Evolutionary conservation across 1,140 invertebrate genomes (phyloP), one percentile per base, ranked within the genome.

Genomic region (Ctenoplectra terminalis): DNA sequence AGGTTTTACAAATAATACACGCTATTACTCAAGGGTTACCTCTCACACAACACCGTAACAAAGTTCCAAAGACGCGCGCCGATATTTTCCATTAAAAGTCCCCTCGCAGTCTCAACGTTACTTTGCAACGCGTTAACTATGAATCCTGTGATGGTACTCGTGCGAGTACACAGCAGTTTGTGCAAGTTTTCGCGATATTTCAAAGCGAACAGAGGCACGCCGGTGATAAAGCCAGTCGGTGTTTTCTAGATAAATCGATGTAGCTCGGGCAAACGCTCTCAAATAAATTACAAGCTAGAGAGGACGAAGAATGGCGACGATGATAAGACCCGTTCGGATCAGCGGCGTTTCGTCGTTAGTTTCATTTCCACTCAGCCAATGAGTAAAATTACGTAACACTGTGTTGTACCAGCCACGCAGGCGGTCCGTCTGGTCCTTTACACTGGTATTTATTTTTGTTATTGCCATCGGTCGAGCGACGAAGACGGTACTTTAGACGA

Each of bases 351-450:
- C 17, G 34, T 56, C 17, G 34, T 15, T 20, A 31, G 63, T 69
- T 58, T 70, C 46, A 69, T 70, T 70, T 60, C 40, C 43, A 50
- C 29, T 37, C n/a, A 2, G 29, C 4, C 75, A 70, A 77, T 69
- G 29, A 69, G 46, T 15, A 34, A 70, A 77, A 77, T 77, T 77
- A 40, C 75, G 52, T 77, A 70, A 70, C 75, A 20, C 52, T 2
- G 9, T 7, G 63, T 77, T 56, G n/a, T n/a, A 58, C 52, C 40
- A 69, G 52, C 26, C 26, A 43, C 29, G 52, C 52, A 17, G n/a
- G 8, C 48, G 20, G 20, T 56, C 61, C 31, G 37, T 58, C n/a
- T 26, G 40, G 4, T 9, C 40, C 13, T 66, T 66, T 40, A 43
- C 17, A 2, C 29, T 54, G 43, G n/a, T 64, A 48, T 75, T 64